Conservation (phyloP, 2,888 invertebrate species). For the Myathropa florea region DNA sequence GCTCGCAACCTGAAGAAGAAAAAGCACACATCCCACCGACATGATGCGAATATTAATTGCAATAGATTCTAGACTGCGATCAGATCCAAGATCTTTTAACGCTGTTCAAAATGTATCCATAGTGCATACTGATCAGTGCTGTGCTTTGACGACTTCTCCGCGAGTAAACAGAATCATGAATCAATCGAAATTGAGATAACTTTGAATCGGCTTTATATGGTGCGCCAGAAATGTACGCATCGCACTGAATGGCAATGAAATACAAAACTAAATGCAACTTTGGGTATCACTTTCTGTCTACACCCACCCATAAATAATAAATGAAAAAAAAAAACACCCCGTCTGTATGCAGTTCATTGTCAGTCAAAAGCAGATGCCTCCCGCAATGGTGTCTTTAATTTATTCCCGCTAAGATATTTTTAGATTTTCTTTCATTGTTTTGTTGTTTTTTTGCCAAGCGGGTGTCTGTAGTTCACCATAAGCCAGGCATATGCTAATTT, state of each 20-base stretch:
- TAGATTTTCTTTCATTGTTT: neutral
- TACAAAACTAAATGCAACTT: neutral
- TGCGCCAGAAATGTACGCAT: neutral
- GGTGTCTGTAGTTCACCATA: neutral
- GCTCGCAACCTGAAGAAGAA: neutral
- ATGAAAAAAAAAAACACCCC: neutral
- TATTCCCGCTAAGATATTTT: slow-evolving; percentile 31
- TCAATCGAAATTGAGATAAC: neutral
- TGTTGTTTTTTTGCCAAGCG: slow-evolving; percentile 1
- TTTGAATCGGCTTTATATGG: neutral
- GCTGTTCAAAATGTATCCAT: neutral
- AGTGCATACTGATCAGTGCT: neutral
- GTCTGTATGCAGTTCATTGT: neutral
- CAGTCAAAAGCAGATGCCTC: neutral
- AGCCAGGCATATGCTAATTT: slow-evolving; percentile 41
- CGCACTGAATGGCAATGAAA: neutral
- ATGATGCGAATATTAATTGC: slow-evolving; percentile 12
- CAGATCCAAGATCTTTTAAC: neutral
- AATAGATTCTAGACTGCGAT: neutral
- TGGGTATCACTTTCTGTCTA: neutral
- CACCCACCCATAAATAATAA: neutral
- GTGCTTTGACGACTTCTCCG: neutral
- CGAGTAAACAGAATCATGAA: too few relatives aligned
- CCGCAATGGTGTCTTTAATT: neutral
- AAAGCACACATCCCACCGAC: neutral